Conservation (phyloP, 1,140 invertebrate species). For the Whitmania pigra region DNA sequence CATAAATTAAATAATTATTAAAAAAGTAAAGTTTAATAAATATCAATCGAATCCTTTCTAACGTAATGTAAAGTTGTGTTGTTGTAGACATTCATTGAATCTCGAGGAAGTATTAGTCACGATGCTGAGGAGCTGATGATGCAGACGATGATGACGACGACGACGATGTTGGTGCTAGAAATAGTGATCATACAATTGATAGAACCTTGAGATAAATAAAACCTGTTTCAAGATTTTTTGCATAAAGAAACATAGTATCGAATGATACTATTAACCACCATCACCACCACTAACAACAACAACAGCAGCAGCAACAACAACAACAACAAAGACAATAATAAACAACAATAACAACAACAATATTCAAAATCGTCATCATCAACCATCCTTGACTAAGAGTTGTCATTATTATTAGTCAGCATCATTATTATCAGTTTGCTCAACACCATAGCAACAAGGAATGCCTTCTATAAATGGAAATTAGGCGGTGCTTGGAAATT, state of each 20-base stretch:
- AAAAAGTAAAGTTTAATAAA: too few species aligned
- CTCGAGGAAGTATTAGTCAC: too few species aligned
- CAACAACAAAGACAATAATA: not conserved
- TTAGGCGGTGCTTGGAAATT: not conserved
- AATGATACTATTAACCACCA: not conserved
- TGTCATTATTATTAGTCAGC: not conserved
- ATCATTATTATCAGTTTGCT: not conserved
- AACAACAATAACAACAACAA: slow-evolving; percentile 11
- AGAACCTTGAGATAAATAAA: not conserved
- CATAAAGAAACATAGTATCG: not conserved
- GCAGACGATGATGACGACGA: too few species aligned
- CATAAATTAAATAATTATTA: slow-evolving; percentile 5
- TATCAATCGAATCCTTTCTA: too few species aligned
- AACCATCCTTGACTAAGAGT: not conserved
- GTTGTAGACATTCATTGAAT: too few species aligned
- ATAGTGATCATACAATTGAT: not conserved
- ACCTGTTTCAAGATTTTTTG: not conserved
- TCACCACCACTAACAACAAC: not conserved
- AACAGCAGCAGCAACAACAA: not conserved
- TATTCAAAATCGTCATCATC: not conserved
- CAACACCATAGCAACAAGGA: not conserved
- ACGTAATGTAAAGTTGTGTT: not conserved
- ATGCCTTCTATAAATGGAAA: too few species aligned
- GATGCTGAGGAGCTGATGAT: too few species aligned
- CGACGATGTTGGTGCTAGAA: not conserved